Conservation (phyloP, 2,888 invertebrate species). For the Sphinx pinastri region DNA sequence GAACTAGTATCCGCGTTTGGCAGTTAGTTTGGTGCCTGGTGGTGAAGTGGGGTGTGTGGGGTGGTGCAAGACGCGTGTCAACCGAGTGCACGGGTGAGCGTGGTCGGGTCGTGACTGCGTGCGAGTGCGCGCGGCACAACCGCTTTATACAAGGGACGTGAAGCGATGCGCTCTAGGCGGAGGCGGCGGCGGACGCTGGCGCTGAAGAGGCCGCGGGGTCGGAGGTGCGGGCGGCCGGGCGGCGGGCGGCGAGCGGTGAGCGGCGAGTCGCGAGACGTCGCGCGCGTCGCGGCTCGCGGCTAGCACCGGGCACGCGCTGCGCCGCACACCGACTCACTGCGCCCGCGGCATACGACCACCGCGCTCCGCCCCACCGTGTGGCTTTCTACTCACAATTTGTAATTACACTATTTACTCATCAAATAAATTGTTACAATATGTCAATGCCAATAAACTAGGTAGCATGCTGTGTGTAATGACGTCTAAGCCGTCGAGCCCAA, state of each 20-base stretch:
- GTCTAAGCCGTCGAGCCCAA: not conserved
- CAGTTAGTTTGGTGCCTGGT: constrained; percentile 40
- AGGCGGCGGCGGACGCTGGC: constrained; percentile 52
- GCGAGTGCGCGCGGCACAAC: constrained; percentile 66
- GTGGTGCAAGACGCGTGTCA: constrained; percentile 59
- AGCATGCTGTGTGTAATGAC: constrained; percentile 13
- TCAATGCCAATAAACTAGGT: constrained; percentile 19
- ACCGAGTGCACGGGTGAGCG: constrained; percentile 69
- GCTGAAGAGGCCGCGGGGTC: constrained; percentile 43
- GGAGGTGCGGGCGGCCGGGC: constrained; percentile 24
- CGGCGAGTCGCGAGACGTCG: constrained; percentile 47
- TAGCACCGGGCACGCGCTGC: constrained; percentile 58
- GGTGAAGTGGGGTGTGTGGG: constrained; percentile 42
- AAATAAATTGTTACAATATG: constrained; percentile 41
- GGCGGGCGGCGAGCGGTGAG: constrained; percentile 36
- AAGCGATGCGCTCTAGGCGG: constrained; percentile 48
- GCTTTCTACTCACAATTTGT: constrained; percentile 63
- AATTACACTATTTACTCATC: constrained; percentile 64
- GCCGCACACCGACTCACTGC: constrained; percentile 52
- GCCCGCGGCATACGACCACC: constrained; percentile 51
- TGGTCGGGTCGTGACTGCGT: constrained; percentile 75
- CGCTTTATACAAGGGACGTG: constrained; percentile 69
- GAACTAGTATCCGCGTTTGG: constrained; percentile 45
- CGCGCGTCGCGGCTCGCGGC: constrained; percentile 46
- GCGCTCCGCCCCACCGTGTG: constrained; percentile 46